These are phyloP conservation scores for Parus major DNA, from an alignment of 2,113 vertebrate genomes.

Conservation along the genomic window DNA sequence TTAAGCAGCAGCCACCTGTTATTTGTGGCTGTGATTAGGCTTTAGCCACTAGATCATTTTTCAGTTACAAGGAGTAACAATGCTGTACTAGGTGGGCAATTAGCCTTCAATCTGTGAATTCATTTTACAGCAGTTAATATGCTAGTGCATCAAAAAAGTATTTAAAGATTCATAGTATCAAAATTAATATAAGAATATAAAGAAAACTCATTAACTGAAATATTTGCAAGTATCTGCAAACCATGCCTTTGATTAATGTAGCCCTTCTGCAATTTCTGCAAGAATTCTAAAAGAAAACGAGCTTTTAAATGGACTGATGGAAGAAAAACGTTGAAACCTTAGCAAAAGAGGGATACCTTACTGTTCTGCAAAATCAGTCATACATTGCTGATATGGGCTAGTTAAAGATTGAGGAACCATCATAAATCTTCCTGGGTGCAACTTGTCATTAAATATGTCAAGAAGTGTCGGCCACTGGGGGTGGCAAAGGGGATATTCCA, in stretches of 20 bases:
- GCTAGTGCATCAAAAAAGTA: neutral
- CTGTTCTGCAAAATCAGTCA: neutral
- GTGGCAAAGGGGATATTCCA: neutral
- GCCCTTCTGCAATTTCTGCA: neutral
- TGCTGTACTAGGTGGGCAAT: neutral
- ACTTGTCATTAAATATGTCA: slow-evolving; percentile 9
- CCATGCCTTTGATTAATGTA: neutral
- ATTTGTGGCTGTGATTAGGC: neutral
- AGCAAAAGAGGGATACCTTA: neutral
- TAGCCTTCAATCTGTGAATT: neutral
- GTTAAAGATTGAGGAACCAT: neutral
- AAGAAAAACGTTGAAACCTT: neutral
- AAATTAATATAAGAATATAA: neutral
- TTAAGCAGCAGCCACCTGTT: neutral
- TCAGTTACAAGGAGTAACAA: neutral
- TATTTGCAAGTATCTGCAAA: neutral
- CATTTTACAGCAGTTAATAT: neutral
- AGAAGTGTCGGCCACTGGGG: neutral
- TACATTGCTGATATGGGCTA: neutral
- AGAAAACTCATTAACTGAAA: neutral
- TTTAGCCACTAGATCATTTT: neutral
- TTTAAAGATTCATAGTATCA: neutral
- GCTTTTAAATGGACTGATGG: neutral
- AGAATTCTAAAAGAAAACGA: neutral
- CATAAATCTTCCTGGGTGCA: slow-evolving; percentile 35